Base-by-base conservation (phyloP, 2,888 invertebrate species). In the Hymenopus coronatus region DNA sequence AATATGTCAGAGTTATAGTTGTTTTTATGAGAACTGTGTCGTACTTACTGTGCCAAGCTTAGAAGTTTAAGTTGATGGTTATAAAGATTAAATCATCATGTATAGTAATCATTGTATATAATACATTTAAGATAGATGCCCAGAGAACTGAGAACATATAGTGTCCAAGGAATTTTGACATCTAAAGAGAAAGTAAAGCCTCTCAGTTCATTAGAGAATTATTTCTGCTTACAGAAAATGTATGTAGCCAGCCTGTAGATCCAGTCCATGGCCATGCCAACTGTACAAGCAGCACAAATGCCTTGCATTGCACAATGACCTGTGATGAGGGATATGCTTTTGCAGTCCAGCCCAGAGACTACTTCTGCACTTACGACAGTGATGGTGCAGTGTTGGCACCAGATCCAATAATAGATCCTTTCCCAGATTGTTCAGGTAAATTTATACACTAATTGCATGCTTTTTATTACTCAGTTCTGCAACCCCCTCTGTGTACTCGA, bases 301-400 rank as follows among this genome's bases (percentile, higher is more conserved):
- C 93, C 9, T 93, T 94, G 0, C 93, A 93, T 90, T 96, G 96
- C 91, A 93, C 94, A 7, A 92, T 96, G 30, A 94, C 94, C 14
- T 96, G 96, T 91, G 92, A 95, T 87, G 94, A 94, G 88, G 96
- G 96, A 0, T 96, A 95, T 91, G 95, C 94, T 6, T 94, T 96
- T 91, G 95, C 95, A 25, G 92, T 94, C 90, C 92, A 92, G 20
- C 93, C 94, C 4, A 92, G 93, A 0, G 91, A 92, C 92, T 94
- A 91, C 85, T 92, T 92, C 90, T 94, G 94, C 91, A 92, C 92
- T 33, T 93, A 93, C 90, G 93, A 93, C 88, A 40, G 28, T 82
- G 88, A 88, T 28, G 87, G 89, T 6, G 82, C 85, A 28, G 40
- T 89, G 15, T 83, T 90, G 70, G 83, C 89, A 2, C 90, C 90